Base-by-base conservation (phyloP, 2,888 invertebrate species). In the Melanostoma mellinum region DNA sequence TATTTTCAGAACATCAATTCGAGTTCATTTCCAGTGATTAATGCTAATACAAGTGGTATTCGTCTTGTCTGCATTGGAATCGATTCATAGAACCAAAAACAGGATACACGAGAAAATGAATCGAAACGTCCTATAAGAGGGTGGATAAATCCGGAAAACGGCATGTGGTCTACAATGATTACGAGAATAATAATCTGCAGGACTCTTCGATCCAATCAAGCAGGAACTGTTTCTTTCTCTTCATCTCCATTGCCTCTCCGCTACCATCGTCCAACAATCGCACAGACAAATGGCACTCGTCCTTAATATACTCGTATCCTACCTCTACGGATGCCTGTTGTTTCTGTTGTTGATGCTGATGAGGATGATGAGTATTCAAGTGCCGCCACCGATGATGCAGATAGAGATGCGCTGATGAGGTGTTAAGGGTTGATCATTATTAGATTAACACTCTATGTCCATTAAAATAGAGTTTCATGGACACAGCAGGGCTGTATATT, bases 351-450 rank as follows among this genome's bases (percentile, higher is more conserved):
- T 82, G 69, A 77, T 71, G 75, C 63, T 60, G 61, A 68, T 61
- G 78, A 55, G 38, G 74, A 65, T 65, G 80, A 67, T 68, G 65
- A 63, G 53, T 58, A 75, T 80, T 61, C 61, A 58, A 71, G 58
- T 53, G 52, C 36, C 46, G 56, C 32, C 48, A n/a, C 5, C 8
- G 63, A 60, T 56, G 68, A 77, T 77, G 71, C 71, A 56, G 73
- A 82, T 67, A 79, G 65, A 69, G 65, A 79, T 63, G 56, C 72
- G 79, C 84, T 84, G 84, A 84, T 84, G 84, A 84, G 84, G 84
- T 84, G 84, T 75, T 84, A 84, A 84, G 84, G 84, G 84, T 84
- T 84, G 84, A 75, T 75, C 84, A 79, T 84, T 84, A 84, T 84
- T 84, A 84, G 84, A 84, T 84, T 84, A 84, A 75, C 84, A 78